Percentiles rank a stretch among this genome's conserved stretches.
phyloP scores from a whole-genome alignment of 2,113 vertebrate genomes.

The Salvelinus alpinus region DNA sequence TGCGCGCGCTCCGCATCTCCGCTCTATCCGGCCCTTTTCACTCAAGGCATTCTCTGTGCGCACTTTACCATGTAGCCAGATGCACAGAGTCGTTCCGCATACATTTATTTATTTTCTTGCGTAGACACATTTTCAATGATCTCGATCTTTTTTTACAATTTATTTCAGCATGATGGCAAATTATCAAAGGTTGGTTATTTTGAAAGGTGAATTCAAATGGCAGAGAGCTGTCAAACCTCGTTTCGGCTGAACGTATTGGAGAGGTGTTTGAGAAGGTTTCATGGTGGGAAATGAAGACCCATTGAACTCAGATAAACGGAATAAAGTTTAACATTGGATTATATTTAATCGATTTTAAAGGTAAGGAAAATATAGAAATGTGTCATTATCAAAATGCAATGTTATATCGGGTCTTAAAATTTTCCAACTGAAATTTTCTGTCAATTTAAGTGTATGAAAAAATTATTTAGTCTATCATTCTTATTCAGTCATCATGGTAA shows the following conservation, averaged over 20 bases:
- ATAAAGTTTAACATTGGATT: background rate
- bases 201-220: background rate
- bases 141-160: background rate
- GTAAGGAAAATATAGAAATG: background rate
- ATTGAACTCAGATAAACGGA: background rate
- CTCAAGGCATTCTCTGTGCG: constrained; percentile 22
- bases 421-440: too few species aligned
- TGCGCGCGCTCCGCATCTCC: constrained; percentile 24
- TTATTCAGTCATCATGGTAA: too few species aligned
- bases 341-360: background rate
- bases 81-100: too few species aligned
- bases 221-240: background rate
- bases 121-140: background rate
- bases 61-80: background rate
- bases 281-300: background rate
- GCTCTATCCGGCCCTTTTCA: background rate
- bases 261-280: background rate
- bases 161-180: background rate
- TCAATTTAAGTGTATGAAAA: too few species aligned
- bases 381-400: background rate
- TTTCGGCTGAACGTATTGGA: background rate
- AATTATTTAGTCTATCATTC: too few species aligned
- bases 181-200: background rate
- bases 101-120: background rate
- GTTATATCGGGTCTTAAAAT: background rate